These are phyloP conservation scores for Phymastichus coffea DNA, from an alignment of 1,140 invertebrate genomes.

Conservation along the genomic window DNA sequence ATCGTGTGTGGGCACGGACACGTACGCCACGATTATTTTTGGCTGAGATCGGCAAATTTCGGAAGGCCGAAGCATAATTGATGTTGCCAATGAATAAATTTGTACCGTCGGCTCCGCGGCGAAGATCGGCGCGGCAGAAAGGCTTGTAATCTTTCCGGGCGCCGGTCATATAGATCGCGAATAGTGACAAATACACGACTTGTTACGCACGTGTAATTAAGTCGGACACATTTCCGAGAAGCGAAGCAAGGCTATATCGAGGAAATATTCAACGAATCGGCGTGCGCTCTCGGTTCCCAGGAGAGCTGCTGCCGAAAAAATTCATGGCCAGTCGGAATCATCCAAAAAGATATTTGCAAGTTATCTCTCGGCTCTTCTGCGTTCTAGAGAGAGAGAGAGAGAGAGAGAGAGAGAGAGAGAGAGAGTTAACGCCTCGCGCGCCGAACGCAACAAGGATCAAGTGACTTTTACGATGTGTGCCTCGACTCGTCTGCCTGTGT, in stretches of 20 bases:
- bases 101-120: conserved; percentile 33
- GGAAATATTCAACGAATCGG: conserved; percentile 37
- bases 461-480: not conserved
- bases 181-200: conserved; percentile 44
- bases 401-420: too few relatives aligned
- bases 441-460: not conserved
- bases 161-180: conserved; percentile 13
- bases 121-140: conserved; percentile 26
- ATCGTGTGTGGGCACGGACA: not conserved
- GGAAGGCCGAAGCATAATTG: not conserved
- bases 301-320: conserved; percentile 20
- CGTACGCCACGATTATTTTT: too few relatives aligned
- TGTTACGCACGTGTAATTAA: conserved; percentile 42
- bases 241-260: conserved; percentile 34
- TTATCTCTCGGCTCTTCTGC: not conserved
- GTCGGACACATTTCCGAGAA: conserved; percentile 38
- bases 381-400: not conserved
- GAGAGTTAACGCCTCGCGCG: too few relatives aligned
- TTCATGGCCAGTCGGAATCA: not conserved
- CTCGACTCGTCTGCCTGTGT: not conserved
- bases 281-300: conserved; percentile 26
- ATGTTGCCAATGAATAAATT: conserved; percentile 40
- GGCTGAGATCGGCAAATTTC: conserved; percentile 3
- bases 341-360: not conserved
- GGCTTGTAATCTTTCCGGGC: conserved; percentile 39